Evolutionary conservation across 2,113 vertebrate species (phyloP).

Genomic region (Catharus minimus): DNA sequence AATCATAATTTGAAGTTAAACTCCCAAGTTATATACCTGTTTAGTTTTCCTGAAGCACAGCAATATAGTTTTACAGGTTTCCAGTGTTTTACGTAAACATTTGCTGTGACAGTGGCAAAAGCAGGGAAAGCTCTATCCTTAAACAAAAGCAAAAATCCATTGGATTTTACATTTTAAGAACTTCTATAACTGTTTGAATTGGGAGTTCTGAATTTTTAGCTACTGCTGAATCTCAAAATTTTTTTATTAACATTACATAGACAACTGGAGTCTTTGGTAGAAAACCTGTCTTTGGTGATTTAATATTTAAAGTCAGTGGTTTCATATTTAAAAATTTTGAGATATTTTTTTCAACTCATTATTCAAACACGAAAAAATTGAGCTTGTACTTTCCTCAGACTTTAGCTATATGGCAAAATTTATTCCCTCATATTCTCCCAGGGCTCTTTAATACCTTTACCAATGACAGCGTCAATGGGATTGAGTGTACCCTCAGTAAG

Average conservation of each 20-base stretch:
- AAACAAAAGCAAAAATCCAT: neutral
- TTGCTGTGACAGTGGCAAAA: neutral
- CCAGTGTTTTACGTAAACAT: neutral
- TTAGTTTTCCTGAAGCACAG: neutral
- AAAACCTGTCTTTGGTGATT: neutral
- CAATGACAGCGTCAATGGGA: neutral
- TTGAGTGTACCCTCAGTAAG: neutral
- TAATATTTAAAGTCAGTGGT: neutral
- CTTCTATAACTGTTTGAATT: neutral
- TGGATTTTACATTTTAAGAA: neutral
- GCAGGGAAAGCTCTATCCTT: neutral
- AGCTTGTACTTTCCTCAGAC: neutral
- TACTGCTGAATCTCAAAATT: neutral
- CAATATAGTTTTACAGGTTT: neutral
- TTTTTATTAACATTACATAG: neutral
- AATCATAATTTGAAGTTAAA: neutral
- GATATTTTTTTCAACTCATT: neutral
- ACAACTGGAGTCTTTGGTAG: neutral
- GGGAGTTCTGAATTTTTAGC: neutral
- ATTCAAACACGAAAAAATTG: neutral
- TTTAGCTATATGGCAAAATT: neutral
- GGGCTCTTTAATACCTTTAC: neutral
- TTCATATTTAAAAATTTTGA: neutral
- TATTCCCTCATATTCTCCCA: neutral
- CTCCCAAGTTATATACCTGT: neutral